These are phyloP conservation scores for Sminthurides aquaticus DNA, from an alignment of 2,888 invertebrate genomes.

Conservation along the genomic window DNA sequence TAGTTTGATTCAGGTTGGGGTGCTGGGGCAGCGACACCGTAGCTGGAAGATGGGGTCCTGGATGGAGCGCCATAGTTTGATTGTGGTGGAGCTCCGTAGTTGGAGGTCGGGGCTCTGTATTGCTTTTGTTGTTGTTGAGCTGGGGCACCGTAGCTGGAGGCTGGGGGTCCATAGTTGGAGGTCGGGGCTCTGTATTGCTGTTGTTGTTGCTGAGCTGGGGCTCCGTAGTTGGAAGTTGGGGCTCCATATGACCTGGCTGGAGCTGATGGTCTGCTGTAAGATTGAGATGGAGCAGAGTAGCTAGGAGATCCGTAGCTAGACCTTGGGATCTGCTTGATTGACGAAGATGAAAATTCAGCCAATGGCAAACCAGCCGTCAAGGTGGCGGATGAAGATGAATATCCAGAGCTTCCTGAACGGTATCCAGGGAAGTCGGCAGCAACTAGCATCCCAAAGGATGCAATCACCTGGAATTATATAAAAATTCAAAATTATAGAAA, in stretches of 20 bases:
- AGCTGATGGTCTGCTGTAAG: background rate
- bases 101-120: background rate
- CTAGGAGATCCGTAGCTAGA: slow-evolving; percentile 4
- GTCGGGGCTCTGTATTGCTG: slow-evolving; percentile 3
- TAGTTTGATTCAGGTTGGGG: slow-evolving; percentile 31
- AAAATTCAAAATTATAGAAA: slow-evolving; percentile 24
- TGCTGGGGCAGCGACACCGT: slow-evolving; percentile 15
- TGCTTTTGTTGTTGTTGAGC: background rate
- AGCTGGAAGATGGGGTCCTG: slow-evolving; percentile 12
- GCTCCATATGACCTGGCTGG: background rate
- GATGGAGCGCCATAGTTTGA: background rate
- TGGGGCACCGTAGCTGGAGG: slow-evolving; percentile 9
- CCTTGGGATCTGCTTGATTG: background rate
- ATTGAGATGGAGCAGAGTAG: slow-evolving; percentile 4
- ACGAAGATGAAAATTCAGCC: slow-evolving; percentile 20
- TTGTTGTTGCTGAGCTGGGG: background rate
- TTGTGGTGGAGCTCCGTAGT: slow-evolving; percentile 21
- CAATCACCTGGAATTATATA: slow-evolving; percentile 46
- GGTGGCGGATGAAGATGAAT: slow-evolving; percentile 5
- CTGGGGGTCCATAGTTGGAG: background rate
- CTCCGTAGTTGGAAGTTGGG: slow-evolving; percentile 2
- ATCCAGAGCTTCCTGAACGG: background rate
- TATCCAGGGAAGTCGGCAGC: slow-evolving; percentile 42
- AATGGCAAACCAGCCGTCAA: slow-evolving; percentile 6
- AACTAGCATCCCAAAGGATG: slow-evolving; percentile 44